Percentiles rank a stretch among this genome's conserved stretches.
Conservation (phyloP, 2,797 vertebrate species). For the Micrastur ruficollis region DNA sequence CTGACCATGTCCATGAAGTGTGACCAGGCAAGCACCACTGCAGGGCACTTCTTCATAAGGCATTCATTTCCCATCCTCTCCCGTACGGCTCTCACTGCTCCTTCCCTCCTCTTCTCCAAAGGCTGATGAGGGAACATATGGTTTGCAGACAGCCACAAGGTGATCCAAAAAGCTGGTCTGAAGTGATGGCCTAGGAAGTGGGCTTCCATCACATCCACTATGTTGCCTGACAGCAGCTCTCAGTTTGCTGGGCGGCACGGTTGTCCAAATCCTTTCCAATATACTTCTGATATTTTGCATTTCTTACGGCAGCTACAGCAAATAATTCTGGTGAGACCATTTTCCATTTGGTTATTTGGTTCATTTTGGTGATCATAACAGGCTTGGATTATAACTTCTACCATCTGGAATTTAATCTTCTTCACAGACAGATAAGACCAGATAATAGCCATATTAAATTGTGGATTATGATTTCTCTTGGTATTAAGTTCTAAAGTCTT, state of each 20-base stretch:
- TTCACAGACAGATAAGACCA: conserved; percentile 70
- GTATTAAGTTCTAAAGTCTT: conserved; percentile 61
- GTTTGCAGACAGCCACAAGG: neutral
- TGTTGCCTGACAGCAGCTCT: neutral
- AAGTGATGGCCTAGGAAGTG: neutral
- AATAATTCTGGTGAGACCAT: conserved; percentile 18
- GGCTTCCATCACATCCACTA: neutral
- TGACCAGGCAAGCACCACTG: neutral
- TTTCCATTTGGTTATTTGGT: conserved; percentile 58
- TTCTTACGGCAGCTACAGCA: neutral
- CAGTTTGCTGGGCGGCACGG: neutral
- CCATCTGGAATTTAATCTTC: conserved; percentile 72
- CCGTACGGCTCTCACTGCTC: accelerated
- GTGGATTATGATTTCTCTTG: conserved; percentile 64
- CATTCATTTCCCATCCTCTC: neutral
- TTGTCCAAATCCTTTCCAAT: neutral
- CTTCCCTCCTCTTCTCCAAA: neutral
- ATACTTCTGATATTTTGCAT: neutral
- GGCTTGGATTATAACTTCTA: conserved; percentile 67
- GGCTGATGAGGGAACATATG: neutral
- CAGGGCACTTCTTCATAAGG: neutral
- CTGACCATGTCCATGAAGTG: neutral
- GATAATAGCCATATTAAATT: conserved; percentile 69
- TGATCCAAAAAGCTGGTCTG: neutral
- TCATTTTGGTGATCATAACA: conserved; percentile 56